Conservation (phyloP, 1,140 invertebrate genomes). For the Helicoverpa zea region DNA sequence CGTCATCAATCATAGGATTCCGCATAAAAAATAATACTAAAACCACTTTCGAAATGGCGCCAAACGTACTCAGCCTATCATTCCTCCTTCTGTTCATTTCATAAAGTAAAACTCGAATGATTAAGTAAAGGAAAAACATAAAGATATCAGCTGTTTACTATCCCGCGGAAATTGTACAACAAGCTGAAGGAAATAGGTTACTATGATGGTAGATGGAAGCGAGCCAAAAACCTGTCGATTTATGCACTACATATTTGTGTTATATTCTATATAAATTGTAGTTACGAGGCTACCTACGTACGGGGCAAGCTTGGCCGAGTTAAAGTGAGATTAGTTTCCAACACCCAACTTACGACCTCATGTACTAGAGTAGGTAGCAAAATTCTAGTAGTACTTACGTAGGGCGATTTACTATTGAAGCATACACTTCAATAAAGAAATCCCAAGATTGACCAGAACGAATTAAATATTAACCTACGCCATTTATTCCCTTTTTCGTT, state of each 20-base stretch:
- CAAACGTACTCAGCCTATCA: not conserved
- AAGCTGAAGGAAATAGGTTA: constrained; percentile 31
- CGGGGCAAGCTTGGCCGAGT: not conserved
- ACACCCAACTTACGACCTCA: not conserved
- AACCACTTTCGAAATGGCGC: not conserved
- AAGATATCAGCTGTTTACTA: constrained; percentile 35
- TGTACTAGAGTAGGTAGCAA: not conserved
- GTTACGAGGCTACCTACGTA: not conserved
- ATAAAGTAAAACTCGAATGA: constrained; percentile 34
- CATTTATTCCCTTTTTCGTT: not conserved
- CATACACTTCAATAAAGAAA: too few species aligned
- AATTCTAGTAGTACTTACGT: too few species aligned
- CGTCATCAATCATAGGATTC: not conserved
- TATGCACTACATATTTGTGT: constrained; percentile 39
- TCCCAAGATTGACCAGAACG: too few species aligned
- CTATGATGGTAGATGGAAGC: constrained; percentile 16
- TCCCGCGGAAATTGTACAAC: constrained; percentile 38
- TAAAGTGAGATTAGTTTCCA: not conserved
- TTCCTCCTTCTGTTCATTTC: constrained; percentile 7
- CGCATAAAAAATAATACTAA: not conserved
- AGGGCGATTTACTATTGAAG: too few species aligned
- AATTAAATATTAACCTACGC: too few species aligned
- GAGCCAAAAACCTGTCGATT: constrained; percentile 41
- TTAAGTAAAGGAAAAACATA: constrained; percentile 40
- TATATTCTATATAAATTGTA: constrained; percentile 29